Evolutionary conservation across 2,797 vertebrate species (phyloP), one percentile per base, ranked within the genome.

Genomic region (Sebastes nivosus): DNA sequence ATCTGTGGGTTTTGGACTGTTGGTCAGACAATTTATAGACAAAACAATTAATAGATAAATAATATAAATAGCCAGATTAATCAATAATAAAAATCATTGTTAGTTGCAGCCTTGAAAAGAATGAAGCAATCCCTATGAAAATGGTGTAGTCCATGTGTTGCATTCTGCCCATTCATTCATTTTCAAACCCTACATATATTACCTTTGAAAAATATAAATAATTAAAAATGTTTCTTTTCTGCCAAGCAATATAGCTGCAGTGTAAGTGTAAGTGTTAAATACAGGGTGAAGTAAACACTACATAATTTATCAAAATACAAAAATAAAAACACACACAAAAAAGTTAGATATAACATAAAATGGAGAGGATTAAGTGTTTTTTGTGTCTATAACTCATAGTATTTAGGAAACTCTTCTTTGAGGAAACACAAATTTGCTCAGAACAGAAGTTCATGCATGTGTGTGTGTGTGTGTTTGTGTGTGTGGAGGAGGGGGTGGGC

Each of bases 261-360:
- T 25, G 2, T 71, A 71, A 42, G 54, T 68, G 60, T 75, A 72
- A 55, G 52, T 82, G 63, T 83, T 64, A 76, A 75, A 76, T 29
- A 10, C 2, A 11, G 4, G 5, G 1, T 6, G 25, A 4, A 9
- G 32, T 25, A 71, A 77, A 59, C 30, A 59, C 11, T 36, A 34
- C 11, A 80, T 22, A 27, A 67, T 61, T 54, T 13, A 66, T 52
- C 3, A 36, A 13, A 36, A 75, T 7, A 67, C 4, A 32, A n/a
- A 13, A 67, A 59, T 34, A 55, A 30, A 27, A 76, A 66, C 54
- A 25, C 25, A 57, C 20, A n/a, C 20, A n/a, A 8, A 52, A 5
- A 52, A 9, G 2, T 52, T n/a, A 2, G n/a, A 52, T 52, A n/a
- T 59, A 38, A 16, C 6, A 63, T 20, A 18, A 7, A 42, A 10